These are phyloP conservation scores for Parazoanthus swiftii DNA, from an alignment of 92 coral and sea anemone species.

Conservation along the genomic window DNA sequence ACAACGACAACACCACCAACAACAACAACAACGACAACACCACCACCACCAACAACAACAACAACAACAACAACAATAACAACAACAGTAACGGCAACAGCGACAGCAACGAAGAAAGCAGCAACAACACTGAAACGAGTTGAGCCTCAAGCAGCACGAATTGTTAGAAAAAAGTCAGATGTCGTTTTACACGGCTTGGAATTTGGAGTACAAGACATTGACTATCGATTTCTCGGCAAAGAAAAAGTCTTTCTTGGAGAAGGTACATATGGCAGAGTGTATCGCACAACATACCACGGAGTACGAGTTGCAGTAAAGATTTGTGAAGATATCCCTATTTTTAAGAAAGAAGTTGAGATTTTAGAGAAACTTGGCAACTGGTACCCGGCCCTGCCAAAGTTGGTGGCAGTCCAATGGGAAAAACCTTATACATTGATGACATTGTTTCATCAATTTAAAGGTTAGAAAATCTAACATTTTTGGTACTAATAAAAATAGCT, in stretches of 20 bases:
- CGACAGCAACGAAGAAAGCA: background rate
- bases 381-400: background rate
- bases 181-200: background rate
- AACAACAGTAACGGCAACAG: background rate
- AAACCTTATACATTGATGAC: background rate
- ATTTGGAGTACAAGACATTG: background rate
- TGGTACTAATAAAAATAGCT: too few species aligned
- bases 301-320: background rate
- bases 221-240: background rate
- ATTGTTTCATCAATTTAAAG: background rate
- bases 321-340: background rate
- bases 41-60: background rate
- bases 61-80: background rate
- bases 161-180: background rate
- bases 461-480: background rate
- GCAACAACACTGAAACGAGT: background rate
- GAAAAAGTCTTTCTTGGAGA: background rate
- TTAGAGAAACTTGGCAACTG: background rate
- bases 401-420: background rate
- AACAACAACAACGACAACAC: background rate
- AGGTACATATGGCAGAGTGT: background rate
- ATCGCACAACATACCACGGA: background rate
- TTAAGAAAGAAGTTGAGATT: conserved; percentile 2
- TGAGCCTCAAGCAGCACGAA: background rate
- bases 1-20: background rate